These are phyloP conservation scores for Drosophila nikananu DNA, from an alignment of 1,140 invertebrate species.

Conservation along the genomic window DNA sequence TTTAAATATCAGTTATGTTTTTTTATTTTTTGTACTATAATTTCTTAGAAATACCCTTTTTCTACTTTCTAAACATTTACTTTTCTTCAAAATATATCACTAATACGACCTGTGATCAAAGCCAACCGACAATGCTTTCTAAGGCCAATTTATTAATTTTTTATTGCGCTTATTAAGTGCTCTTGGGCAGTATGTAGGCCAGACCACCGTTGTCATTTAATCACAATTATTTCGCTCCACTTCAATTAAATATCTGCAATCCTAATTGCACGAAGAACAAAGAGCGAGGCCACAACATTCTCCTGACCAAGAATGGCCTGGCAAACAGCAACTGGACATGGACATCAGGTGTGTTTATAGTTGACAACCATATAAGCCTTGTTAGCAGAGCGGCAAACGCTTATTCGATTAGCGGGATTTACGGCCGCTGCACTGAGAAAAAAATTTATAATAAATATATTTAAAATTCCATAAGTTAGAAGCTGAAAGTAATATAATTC, in stretches of 20 bases:
- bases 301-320: slow-evolving; percentile 24
- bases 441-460: too few relatives aligned
- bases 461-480: too few relatives aligned
- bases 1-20: not conserved
- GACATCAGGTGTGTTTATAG: slow-evolving; percentile 23
- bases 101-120: slow-evolving; percentile 7
- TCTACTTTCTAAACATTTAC: not conserved
- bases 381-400: slow-evolving; percentile 42
- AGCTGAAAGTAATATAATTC: too few relatives aligned
- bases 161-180: slow-evolving; percentile 7
- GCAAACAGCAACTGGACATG: slow-evolving; percentile 29
- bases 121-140: not conserved
- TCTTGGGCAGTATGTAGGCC: not conserved
- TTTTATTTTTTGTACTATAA: not conserved
- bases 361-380: slow-evolving; percentile 38
- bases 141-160: slow-evolving; percentile 7
- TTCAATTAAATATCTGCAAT: slow-evolving; percentile 29
- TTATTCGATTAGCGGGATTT: slow-evolving; percentile 74
- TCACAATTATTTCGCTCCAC: slow-evolving; percentile 13
- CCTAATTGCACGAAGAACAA: slow-evolving; percentile 35
- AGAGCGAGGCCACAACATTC: slow-evolving; percentile 31
- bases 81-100: not conserved
- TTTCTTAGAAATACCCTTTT: not conserved
- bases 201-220: slow-evolving; percentile 2
- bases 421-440: not conserved